Conservation (phyloP, 1,140 invertebrate genomes). For the Leptinotarsa lineolata region DNA sequence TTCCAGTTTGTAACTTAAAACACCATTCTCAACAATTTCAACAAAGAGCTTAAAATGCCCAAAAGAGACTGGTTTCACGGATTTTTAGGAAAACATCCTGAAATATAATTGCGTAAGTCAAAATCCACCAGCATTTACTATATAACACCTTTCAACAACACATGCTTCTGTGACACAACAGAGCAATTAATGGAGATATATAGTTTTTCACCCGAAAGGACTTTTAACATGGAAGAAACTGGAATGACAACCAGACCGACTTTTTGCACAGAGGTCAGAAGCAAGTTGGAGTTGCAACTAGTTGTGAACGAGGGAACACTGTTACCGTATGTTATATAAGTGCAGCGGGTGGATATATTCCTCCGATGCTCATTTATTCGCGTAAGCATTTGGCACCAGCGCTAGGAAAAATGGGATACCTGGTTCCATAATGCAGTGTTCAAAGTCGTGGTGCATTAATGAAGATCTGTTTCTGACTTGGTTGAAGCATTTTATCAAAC, state of each 20-base stretch:
- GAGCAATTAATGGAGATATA: background rate
- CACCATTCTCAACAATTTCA: background rate
- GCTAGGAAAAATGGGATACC: too few species aligned
- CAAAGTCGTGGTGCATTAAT: too few species aligned
- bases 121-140: background rate
- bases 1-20: background rate
- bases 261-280: background rate
- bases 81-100: background rate
- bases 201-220: background rate
- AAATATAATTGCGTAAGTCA: too few species aligned
- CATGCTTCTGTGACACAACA: background rate
- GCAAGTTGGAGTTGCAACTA: background rate
- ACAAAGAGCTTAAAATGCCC: background rate
- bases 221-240: background rate
- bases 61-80: background rate
- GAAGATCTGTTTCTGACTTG: too few species aligned
- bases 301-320: background rate
- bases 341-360: background rate
- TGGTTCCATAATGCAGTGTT: too few species aligned
- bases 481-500: too few species aligned
- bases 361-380: conserved; percentile 8
- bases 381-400: background rate
- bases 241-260: background rate
- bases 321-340: background rate
- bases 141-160: background rate